A percentile compares a stretch with the other conserved stretches of the same genome.
Conservation (phyloP, 2,113 vertebrate species). For the Carassius auratus region DNA sequence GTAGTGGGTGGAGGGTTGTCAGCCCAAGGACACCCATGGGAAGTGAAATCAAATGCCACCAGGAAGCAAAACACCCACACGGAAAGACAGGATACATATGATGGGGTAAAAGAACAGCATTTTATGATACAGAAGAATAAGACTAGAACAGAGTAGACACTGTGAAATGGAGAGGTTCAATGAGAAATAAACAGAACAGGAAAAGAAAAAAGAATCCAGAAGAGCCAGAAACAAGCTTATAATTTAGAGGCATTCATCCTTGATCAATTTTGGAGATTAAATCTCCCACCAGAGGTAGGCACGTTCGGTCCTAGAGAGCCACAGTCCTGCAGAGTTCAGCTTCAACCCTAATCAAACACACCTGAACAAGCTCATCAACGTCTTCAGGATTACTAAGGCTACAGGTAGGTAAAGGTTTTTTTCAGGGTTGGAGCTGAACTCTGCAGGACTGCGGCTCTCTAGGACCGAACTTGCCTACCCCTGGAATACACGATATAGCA, state of each 20-base stretch:
- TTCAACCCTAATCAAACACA: too few species aligned
- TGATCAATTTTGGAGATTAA: slow-evolving; percentile 57
- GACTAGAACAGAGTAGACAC: not conserved
- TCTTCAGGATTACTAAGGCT: too few species aligned
- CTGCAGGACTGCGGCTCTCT: too few species aligned
- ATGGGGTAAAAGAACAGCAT: slow-evolving; percentile 15
- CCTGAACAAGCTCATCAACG: too few species aligned
- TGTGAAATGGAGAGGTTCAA: slow-evolving; percentile 25
- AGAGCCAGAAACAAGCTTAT: slow-evolving; percentile 18
- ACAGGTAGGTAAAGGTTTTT: too few species aligned
- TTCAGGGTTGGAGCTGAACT: too few species aligned
- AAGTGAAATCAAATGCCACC: slow-evolving; percentile 43
- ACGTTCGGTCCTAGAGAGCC: too few species aligned
- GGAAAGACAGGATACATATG: slow-evolving; percentile 27
- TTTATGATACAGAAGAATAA: slow-evolving; percentile 9
- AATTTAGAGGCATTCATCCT: slow-evolving; percentile 30
- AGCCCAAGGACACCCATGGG: slow-evolving; percentile 27
- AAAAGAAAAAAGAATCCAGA: not conserved
- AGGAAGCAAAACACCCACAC: slow-evolving; percentile 46
- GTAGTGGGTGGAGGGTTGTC: slow-evolving; percentile 32
- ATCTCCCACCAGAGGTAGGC: not conserved
- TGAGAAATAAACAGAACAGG: not conserved
- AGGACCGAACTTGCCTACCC: too few species aligned
- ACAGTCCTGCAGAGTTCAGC: too few species aligned
- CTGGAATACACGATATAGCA: too few species aligned